These are phyloP conservation scores for Tauraco hartlaubi DNA, from an alignment of 2,797 vertebrate genomes.

Conservation along the genomic window DNA sequence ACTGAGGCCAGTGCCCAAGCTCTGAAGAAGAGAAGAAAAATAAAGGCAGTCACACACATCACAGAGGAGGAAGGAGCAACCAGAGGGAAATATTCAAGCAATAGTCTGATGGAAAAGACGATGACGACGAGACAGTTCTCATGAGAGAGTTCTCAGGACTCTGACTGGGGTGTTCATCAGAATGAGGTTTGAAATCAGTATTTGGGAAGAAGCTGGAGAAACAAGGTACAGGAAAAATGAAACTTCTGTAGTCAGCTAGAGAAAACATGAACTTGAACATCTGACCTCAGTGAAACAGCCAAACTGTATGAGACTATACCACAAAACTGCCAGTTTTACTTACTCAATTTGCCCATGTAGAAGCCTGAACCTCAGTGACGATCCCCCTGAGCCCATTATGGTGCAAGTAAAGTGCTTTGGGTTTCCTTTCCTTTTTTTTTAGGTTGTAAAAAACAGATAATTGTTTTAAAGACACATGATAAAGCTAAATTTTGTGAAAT, in stretches of 20 bases:
- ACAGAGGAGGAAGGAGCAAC: neutral
- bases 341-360: neutral
- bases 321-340: neutral
- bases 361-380: neutral
- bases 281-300: neutral
- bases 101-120: neutral
- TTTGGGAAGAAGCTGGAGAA: neutral
- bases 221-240: neutral
- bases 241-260: neutral
- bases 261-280: neutral
- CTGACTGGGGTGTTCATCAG: neutral
- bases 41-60: accelerated
- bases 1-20: neutral
- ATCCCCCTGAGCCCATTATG: neutral
- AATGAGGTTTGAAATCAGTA: neutral
- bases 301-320: neutral
- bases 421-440: neutral
- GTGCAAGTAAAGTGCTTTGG: neutral
- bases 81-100: neutral
- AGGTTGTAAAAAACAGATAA: neutral
- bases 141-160: neutral
- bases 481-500: neutral
- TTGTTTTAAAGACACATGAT: neutral
- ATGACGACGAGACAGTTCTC: neutral
- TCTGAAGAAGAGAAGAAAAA: neutral